phyloP scores from a whole-genome alignment of 2,113 vertebrate genomes.

The Myiagra hebetior region DNA sequence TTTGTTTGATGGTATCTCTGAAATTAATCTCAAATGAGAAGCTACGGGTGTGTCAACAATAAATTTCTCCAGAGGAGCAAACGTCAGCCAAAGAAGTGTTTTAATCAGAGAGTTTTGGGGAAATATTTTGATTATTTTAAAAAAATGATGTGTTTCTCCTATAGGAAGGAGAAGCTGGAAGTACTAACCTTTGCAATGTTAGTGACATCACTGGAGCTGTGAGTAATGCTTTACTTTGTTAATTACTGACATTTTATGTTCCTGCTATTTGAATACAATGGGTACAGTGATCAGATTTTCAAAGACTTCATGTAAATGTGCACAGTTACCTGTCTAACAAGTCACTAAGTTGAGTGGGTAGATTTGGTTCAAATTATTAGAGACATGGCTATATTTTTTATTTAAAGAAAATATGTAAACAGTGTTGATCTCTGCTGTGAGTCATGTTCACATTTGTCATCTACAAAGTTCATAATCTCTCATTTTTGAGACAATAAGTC shows the following conservation, averaged over 20 bases:
- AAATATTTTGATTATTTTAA: not conserved
- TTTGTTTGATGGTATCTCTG: not conserved
- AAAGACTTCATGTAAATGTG: not conserved
- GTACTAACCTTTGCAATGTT: slow-evolving; percentile 32
- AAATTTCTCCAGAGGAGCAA: not conserved
- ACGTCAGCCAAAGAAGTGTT: not conserved
- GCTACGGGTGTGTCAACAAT: not conserved
- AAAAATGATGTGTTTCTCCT: not conserved
- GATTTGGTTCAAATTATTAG: not conserved
- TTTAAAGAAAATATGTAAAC: not conserved
- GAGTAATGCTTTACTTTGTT: slow-evolving; percentile 57
- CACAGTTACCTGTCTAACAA: not conserved
- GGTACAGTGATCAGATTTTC: not conserved
- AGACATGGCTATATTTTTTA: not conserved
- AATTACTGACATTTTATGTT: not conserved
- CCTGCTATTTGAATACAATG: not conserved
- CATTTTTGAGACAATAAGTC: not conserved
- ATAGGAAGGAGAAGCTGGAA: slow-evolving; percentile 51
- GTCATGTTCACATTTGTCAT: not conserved
- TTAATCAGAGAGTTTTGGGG: not conserved
- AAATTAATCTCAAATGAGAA: not conserved
- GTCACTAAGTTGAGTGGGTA: not conserved
- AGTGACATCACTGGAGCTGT: slow-evolving; percentile 52
- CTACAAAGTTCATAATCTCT: not conserved
- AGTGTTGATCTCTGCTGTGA: not conserved